Base-by-base conservation (phyloP, 2,797 vertebrate species). In the Zalophus californianus region DNA sequence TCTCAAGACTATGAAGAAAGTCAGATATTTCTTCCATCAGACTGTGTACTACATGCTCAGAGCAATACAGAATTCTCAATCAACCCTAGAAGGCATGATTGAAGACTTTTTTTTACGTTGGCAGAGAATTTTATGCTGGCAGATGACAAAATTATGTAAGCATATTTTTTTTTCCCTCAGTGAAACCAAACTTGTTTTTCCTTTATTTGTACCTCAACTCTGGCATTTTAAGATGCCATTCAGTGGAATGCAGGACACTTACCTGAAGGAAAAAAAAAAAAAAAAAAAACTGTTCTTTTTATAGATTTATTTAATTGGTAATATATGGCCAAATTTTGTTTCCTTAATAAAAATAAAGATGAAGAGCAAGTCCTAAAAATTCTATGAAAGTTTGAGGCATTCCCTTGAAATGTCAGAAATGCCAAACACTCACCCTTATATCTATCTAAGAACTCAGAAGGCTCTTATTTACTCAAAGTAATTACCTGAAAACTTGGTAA, bases 401-500 rank as follows among this genome's bases (percentile, higher is more conserved):
- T 96, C 79, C 91, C 25, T 58, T 54, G 11, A 97, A 90, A 90
- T 97, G 70, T 93, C 89, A 96, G 62, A 95, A 87, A 73, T 14
- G 21, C 38, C 35, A 92, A 80, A 54, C 58, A 62, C 14, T 15
- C 41, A 2, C 2, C 14, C 10, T 2, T 78, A 21, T 14, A 2
- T 77, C 64, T 14, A 2, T 77, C 64, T 92, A 29, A 95, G 27
- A 94, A 90, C 2, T 13, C 52, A 86, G 29, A 86, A 68, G 56
- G 7, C 7, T 92, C 56, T 93, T 90, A 72, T 93, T 96, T 97
- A 91, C 0, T 82, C 5, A 6, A 20, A 88, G 48, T 82, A 97
- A 93, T 97, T 97, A 96, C 50, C 27, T 11, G 1, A 38, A 94
- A 93, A 95, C 58, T 98, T 80, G 60, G 83, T 89, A 96, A 98